Evolutionary conservation across 1,140 invertebrate species (phyloP), one percentile per base, ranked within the genome.

Genomic region (Drosophila ohnishii): DNA sequence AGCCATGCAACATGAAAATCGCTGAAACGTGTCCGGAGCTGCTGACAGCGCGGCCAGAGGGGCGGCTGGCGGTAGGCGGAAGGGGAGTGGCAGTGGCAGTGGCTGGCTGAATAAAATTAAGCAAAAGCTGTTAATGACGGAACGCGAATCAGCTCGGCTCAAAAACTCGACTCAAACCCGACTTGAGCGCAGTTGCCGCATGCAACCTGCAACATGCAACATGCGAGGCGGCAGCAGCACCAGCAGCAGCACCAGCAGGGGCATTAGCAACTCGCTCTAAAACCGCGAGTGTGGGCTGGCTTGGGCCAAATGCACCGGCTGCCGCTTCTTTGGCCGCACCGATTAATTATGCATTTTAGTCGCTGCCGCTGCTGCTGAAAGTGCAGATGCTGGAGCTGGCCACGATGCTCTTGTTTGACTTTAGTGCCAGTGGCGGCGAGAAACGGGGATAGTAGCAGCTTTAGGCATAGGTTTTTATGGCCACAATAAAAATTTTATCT

Each of bases 341-440:
- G 60, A 88, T 84, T 88, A 88, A 88, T 88, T 88, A 88, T 89
- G 84, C 84, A 88, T 84, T 84, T 88, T 80, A 88, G 80, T 62
- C 65, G 28, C 78, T 70, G 34, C 19, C 11, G 64, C 63, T 69
- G 75, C 58, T 22, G 77, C 56, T 61, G 70, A 50, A 47, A 61
- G 42, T 22, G 53, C 35, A 32, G 62, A 55, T 59, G 72, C 64
- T 69, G 60, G 4, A 34, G 58, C 42, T 22, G 40, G 47, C 48
- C 30, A 57, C 25, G 56, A 30, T 57, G 72, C 55, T 64, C 67
- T 45, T 30, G 47, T 45, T 61, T 22, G 11, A 35, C 45, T 40
- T 34, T 32, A 44, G 55, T 42, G 47, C 44, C 53, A 58, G 28
- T 44, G 47, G 30, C 55, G 42, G 73, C 42, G 55, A 60, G 48